Evolutionary conservation across 2,113 vertebrate species (phyloP).

Genomic region (Silurus glanis): DNA sequence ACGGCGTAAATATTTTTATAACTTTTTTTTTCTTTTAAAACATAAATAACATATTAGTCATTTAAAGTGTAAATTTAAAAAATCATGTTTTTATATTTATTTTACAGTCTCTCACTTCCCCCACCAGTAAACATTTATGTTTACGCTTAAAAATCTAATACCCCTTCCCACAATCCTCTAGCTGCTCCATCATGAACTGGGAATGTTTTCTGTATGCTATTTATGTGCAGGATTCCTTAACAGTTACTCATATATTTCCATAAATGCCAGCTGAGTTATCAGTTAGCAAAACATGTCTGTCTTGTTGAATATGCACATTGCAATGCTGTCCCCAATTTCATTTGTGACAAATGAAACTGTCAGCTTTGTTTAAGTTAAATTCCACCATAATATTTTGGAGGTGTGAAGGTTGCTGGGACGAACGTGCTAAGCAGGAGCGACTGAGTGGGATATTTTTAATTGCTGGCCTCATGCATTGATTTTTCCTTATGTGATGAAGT

Average conservation of each 20-base stretch:
- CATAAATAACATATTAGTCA: not conserved
- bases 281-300: not conserved
- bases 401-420: slow-evolving; percentile 12
- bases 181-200: slow-evolving; percentile 9
- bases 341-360: not conserved
- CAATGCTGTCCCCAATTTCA: not conserved
- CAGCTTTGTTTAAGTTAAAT: not conserved
- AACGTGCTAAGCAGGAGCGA: slow-evolving; percentile 2
- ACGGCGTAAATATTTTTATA: not conserved
- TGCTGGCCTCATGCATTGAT: slow-evolving; percentile 13
- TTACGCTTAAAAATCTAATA: not conserved
- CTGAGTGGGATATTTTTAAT: slow-evolving; percentile 24
- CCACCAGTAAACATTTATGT: not conserved
- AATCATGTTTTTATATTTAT: too few relatives aligned
- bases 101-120: not conserved
- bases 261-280: not conserved
- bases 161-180: slow-evolving; percentile 1
- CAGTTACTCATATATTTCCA: slow-evolving; percentile 7
- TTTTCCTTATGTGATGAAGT: slow-evolving; percentile 19
- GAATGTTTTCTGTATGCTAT: slow-evolving; percentile 14
- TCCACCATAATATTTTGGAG: not conserved
- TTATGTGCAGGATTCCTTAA: slow-evolving; percentile 8
- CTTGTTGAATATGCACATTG: not conserved
- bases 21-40: not conserved
- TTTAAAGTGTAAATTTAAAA: too few relatives aligned